These are phyloP conservation scores for Acronicta alni DNA, from an alignment of 2,888 invertebrate genomes.

Conservation along the genomic window DNA sequence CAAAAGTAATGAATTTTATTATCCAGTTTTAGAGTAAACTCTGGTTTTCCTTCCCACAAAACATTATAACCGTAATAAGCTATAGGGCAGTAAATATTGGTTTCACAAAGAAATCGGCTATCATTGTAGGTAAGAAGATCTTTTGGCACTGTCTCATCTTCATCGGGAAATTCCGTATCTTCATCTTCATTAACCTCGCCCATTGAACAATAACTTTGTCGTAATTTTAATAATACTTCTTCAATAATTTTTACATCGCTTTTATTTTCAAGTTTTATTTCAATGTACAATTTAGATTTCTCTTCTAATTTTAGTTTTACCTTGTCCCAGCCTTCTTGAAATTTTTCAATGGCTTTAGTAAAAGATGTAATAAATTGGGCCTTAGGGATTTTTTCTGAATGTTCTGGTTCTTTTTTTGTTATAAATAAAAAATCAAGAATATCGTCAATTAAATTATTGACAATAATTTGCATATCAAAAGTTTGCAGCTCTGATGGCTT, in stretches of 20 bases:
- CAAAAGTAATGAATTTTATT: slow-evolving; percentile 88
- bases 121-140: slow-evolving; percentile 71
- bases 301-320: slow-evolving; percentile 83
- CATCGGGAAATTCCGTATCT: slow-evolving; percentile 62
- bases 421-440: slow-evolving; percentile 39
- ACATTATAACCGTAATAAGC: slow-evolving; percentile 86
- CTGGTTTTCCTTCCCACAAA: slow-evolving; percentile 90
- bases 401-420: slow-evolving; percentile 43
- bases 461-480: slow-evolving; percentile 64
- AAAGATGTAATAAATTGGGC: slow-evolving; percentile 58
- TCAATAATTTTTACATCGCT: slow-evolving; percentile 76
- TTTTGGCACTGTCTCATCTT: slow-evolving; percentile 62
- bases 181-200: slow-evolving; percentile 69
- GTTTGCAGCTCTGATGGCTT: slow-evolving; percentile 35
- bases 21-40: slow-evolving; percentile 85
- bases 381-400: slow-evolving; percentile 44
- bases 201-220: slow-evolving; percentile 72
- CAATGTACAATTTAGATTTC: slow-evolving; percentile 72
- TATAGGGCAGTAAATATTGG: slow-evolving; percentile 90
- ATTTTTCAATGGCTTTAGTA: slow-evolving; percentile 72
- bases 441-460: slow-evolving; percentile 59
- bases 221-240: slow-evolving; percentile 75
- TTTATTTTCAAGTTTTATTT: slow-evolving; percentile 84
- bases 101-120: slow-evolving; percentile 87
- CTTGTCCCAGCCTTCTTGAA: slow-evolving; percentile 77